phyloP scores from a whole-genome alignment of 2,113 vertebrate species.

The Antechinus flavipes region DNA sequence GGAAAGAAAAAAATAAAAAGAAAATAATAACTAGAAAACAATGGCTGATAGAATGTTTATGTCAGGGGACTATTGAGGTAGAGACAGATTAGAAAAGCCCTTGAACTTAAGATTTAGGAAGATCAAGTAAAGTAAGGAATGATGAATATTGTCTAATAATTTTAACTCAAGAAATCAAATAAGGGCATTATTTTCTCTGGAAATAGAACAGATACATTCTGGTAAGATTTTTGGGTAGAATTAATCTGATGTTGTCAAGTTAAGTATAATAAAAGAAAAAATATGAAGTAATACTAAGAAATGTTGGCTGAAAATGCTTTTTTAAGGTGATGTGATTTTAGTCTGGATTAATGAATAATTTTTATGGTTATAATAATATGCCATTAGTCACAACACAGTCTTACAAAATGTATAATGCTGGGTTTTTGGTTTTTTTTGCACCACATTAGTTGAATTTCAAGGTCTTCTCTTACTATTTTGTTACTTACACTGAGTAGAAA shows the following conservation, averaged over 20 bases:
- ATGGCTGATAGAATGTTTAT: not conserved
- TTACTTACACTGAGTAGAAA: too few species aligned
- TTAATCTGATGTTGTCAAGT: not conserved
- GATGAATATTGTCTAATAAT: not conserved
- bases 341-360: too few species aligned
- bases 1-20: not conserved
- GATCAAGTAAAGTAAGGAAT: not conserved
- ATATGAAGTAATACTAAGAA: too few species aligned
- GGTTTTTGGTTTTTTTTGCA: too few species aligned
- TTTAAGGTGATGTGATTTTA: too few species aligned
- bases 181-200: not conserved
- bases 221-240: not conserved
- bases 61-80: not conserved
- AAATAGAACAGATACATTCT: not conserved
- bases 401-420: too few species aligned
- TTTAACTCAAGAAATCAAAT: not conserved
- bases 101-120: not conserved
- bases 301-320: too few species aligned
- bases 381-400: too few species aligned
- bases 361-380: too few species aligned
- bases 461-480: too few species aligned
- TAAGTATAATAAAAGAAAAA: not conserved
- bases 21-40: not conserved
- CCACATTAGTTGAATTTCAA: too few species aligned
- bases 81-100: not conserved